Conservation (phyloP, 2,797 vertebrate genomes). For the Galagoides demidoff region DNA sequence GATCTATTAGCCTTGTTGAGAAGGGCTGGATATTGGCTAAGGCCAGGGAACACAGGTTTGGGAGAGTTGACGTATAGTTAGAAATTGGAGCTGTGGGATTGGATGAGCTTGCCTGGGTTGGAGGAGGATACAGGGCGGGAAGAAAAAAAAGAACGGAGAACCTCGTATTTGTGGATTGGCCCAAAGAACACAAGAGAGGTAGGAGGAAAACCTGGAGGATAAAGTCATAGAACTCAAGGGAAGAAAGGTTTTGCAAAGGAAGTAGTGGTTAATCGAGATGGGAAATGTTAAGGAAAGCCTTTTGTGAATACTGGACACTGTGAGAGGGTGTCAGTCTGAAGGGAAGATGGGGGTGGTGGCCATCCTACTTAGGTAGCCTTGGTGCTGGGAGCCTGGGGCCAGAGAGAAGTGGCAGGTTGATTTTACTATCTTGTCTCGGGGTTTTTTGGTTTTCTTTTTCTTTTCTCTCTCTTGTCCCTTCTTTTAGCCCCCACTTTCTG, state of each 20-base stretch:
- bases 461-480: background rate
- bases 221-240: background rate
- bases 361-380: no score
- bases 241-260: conserved; percentile 13
- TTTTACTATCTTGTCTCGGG: background rate
- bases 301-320: background rate
- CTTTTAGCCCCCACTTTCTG: background rate
- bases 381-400: background rate
- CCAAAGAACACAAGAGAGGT: background rate
- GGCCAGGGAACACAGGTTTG: background rate
- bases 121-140: background rate
- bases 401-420: background rate
- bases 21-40: background rate
- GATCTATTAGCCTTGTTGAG: background rate
- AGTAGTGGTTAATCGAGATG: background rate
- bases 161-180: background rate
- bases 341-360: background rate
- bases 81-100: background rate
- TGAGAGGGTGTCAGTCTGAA: background rate
- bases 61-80: background rate
- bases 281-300: background rate
- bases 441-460: background rate
- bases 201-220: background rate
- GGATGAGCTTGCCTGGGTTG: background rate
- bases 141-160: background rate